Evolutionary conservation across 2,797 vertebrate genomes (phyloP).

Genomic region (Muraenolepis orangiensis): DNA sequence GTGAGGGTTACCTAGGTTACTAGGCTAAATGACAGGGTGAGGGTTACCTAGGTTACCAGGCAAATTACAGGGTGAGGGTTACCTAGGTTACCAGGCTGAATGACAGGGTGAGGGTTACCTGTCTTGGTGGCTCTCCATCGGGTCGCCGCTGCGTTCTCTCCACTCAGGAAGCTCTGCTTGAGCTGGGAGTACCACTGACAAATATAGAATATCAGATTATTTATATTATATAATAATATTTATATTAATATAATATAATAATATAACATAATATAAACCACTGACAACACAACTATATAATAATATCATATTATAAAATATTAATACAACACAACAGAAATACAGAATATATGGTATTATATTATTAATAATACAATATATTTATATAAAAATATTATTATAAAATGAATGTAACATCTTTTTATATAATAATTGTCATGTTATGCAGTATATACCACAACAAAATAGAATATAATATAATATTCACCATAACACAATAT

Average conservation of each 20-base stretch:
- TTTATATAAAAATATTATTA: too few species aligned
- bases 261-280: not conserved
- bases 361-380: not conserved
- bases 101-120: too few species aligned
- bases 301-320: not conserved
- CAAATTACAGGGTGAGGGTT: not conserved
- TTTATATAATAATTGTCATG: too few species aligned
- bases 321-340: not conserved
- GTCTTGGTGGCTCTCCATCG: not conserved
- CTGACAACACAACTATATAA: too few species aligned
- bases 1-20: not conserved
- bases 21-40: not conserved
- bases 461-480: not conserved
- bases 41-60: not conserved
- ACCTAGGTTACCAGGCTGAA: not conserved
- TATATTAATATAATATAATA: not conserved
- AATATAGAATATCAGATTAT: too few species aligned
- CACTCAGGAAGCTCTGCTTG: slow-evolving; percentile 80
- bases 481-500: not conserved
- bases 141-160: slow-evolving; percentile 57
- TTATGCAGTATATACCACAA: too few species aligned
- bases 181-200: slow-evolving; percentile 60
- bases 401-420: too few species aligned
- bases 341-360: not conserved
- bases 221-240: too few species aligned